Evolutionary conservation across 1,140 invertebrate species (phyloP), one percentile per base, ranked within the genome.

Genomic region (Drosophila pandora): DNA sequence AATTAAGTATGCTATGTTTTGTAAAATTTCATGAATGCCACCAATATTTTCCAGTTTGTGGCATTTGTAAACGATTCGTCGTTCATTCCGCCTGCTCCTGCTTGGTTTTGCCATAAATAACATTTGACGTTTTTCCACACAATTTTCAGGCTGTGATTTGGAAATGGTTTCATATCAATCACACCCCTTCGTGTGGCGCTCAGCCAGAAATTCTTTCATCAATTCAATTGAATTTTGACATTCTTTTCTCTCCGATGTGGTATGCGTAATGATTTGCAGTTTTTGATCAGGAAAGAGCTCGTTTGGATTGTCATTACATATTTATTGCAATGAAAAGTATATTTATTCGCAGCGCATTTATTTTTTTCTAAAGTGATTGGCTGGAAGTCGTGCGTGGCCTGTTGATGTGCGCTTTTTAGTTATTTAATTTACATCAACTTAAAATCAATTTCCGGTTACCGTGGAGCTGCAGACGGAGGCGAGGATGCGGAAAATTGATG

Each of bases 221-320:
- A 78, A 75, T 71, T 64, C 65, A 78, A 75, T 78, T 75, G 76
- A 57, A 75, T 65, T 65, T 57, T 48, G 21, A 32, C 30, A 28
- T 43, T 55, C 17, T 47, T 37, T 54, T 17, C 28, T 69, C 34
- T 48, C 32, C 37, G 28, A 56, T 32, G 23, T 47, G 8, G 8
- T 50, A 0, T 9, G 17, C 41, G 41, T 47, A 47, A 47, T 47
- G 25, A 17, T 17, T 30, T 60, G 32, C 23, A 57, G 13, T 50
- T 37, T 58, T 32, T 30, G 23, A 39, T 39, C 52, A 41, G 32
- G 34, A 34, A 59, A 10, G 17, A 22, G 30, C 22, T 49, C 28
- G 30, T 8, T 59, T 17, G 43, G 49, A 13, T 23, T 45, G 17
- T 13, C 39, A 21, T 60, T 52, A 22, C 32, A 41, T 10, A 65